A percentile compares a stretch with the other conserved stretches of the same genome.
Conservation (phyloP, 2,888 invertebrate genomes). For the Shargacucullia verbasci region DNA sequence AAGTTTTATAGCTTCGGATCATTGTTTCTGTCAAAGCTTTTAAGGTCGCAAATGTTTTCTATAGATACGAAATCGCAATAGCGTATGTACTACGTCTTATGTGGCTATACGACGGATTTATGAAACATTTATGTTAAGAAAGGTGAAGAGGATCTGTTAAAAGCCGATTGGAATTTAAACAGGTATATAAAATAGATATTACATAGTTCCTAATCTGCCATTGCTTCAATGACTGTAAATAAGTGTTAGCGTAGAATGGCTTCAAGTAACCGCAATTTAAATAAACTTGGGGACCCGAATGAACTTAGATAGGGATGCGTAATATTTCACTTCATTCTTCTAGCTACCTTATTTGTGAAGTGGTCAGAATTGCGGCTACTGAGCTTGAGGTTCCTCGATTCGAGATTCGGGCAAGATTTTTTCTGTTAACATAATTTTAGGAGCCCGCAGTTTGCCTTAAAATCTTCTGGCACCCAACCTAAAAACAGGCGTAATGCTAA, state of each 20-base stretch:
- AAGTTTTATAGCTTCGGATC: constrained; percentile 22
- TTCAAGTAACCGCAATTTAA: no score
- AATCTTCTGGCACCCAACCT: no score
- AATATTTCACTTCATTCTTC: no score
- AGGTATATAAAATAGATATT: constrained; percentile 10
- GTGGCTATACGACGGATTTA: constrained; percentile 7
- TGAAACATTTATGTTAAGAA: constrained; percentile 20
- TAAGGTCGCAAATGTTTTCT: constrained; percentile 4
- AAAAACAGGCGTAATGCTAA: no score
- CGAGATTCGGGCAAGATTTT: no score
- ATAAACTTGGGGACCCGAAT: no score
- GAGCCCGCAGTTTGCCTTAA: no score
- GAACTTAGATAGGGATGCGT: no score
- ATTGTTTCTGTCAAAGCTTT: constrained; percentile 23
- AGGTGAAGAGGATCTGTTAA: constrained; percentile 12
- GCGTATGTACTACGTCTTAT: constrained; percentile 3
- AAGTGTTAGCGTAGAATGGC: background rate
- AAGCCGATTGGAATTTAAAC: constrained; percentile 16
- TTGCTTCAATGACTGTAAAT: constrained; percentile 4
- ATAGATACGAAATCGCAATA: constrained; percentile 2
- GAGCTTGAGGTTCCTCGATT: no score
- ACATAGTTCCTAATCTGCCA: constrained; percentile 1
- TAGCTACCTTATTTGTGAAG: no score
- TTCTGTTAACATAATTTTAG: no score
- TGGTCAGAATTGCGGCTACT: no score